Percentiles rank a stretch among this genome's conserved stretches.
Conservation (phyloP, 1,140 invertebrate species). For the Cardiocondyla obscurior region DNA sequence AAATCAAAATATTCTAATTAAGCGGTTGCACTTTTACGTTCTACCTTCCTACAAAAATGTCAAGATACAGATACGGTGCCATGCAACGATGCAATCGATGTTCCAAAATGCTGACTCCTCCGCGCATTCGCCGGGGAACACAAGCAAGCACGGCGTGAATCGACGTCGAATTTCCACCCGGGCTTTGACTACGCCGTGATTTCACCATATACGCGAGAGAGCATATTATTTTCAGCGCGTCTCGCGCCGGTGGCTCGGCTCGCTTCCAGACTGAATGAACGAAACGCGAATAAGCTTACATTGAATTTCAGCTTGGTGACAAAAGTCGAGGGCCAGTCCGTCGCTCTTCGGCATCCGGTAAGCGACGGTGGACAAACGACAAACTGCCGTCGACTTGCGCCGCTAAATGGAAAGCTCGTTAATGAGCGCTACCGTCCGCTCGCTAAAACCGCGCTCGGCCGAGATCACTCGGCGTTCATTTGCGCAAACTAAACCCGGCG, state of each 20-base stretch:
- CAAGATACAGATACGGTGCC: not conserved
- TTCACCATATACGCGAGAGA: slow-evolving; percentile 37
- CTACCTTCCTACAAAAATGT: not conserved
- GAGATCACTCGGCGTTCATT: not conserved
- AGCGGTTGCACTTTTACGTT: not conserved
- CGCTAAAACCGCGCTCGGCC: not conserved
- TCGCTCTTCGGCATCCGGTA: no score
- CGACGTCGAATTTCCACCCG: slow-evolving; percentile 43
- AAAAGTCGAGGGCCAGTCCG: no score
- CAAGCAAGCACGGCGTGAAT: slow-evolving; percentile 8
- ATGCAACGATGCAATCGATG: not conserved
- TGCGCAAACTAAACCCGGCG: not conserved
- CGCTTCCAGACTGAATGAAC: not conserved
- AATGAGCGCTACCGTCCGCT: not conserved
- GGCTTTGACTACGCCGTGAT: not conserved
- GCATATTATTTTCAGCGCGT: slow-evolving; percentile 38
- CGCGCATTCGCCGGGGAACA: not conserved
- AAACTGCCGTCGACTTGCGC: no score
- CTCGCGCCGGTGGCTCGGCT: not conserved
- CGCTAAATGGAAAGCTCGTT: not conserved
- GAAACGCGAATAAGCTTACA: not conserved
- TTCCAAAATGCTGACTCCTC: not conserved
- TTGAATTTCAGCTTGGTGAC: no score
- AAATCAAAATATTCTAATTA: not conserved
- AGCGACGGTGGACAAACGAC: no score